Evolutionary conservation across 2,888 invertebrate genomes (phyloP).

Genomic region (Helicoverpa assulta): DNA sequence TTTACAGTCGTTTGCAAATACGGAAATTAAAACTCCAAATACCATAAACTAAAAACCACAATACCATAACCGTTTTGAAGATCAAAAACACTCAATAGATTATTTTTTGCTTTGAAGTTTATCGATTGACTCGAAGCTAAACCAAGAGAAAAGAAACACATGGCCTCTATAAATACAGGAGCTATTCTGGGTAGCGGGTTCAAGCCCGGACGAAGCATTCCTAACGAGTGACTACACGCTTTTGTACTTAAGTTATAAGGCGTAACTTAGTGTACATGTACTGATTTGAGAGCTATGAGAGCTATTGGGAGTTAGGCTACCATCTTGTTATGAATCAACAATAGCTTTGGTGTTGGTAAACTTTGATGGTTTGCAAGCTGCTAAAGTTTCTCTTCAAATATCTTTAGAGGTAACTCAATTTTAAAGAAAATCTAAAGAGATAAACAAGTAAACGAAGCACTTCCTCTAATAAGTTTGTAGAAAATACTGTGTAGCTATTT

Average conservation of each 20-base stretch:
- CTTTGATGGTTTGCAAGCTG: neutral
- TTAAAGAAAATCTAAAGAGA: too few relatives aligned
- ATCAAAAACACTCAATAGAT: conserved; percentile 48
- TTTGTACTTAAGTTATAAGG: conserved; percentile 43
- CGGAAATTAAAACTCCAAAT: neutral
- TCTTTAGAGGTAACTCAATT: too few relatives aligned
- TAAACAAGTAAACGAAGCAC: too few relatives aligned
- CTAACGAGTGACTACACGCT: conserved; percentile 47
- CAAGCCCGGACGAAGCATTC: conserved; percentile 64
- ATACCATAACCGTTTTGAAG: conserved; percentile 10
- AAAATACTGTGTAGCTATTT: too few relatives aligned
- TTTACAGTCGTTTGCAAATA: neutral
- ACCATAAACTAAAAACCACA: conserved; percentile 11
- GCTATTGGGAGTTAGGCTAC: neutral
- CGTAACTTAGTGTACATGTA: conserved; percentile 27
- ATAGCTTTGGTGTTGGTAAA: neutral
- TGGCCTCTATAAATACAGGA: conserved; percentile 60
- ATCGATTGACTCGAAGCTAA: conserved; percentile 56
- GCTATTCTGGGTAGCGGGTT: conserved; percentile 70
- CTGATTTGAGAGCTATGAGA: conserved; percentile 9
- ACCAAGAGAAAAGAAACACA: conserved; percentile 73
- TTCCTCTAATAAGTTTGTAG: too few relatives aligned
- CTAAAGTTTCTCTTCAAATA: too few relatives aligned
- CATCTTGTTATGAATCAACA: neutral
- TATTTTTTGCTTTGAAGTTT: conserved; percentile 51